Conservation (phyloP, 2,888 invertebrate species). For the Archaeoteleia sp. region DNA sequence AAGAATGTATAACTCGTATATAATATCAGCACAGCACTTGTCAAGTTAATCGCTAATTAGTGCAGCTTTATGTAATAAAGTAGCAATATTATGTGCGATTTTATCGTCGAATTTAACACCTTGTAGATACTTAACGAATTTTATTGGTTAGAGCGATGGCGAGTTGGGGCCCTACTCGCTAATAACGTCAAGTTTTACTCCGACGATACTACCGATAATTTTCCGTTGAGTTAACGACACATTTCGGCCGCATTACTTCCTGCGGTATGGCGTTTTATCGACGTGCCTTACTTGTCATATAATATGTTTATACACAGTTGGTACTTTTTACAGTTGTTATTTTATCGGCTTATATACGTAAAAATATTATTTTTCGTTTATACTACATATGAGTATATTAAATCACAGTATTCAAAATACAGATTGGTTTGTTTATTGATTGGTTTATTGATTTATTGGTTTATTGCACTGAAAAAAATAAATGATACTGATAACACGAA, state of each 20-base stretch:
- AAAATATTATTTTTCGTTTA: too few species aligned
- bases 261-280: neutral
- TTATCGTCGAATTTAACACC: slow-evolving; percentile 5
- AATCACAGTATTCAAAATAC: too few species aligned
- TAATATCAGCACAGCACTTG: too few species aligned
- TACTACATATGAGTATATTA: too few species aligned
- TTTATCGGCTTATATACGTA: neutral
- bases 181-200: slow-evolving; percentile 40
- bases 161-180: slow-evolving; percentile 10
- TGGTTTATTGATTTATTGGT: too few species aligned
- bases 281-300: neutral
- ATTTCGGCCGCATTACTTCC: neutral
- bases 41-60: neutral
- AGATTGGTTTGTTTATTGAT: too few species aligned
- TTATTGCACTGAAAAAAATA: too few species aligned
- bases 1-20: too few species aligned
- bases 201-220: slow-evolving; percentile 34
- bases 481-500: too few species aligned
- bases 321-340: neutral
- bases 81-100: neutral
- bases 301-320: too few species aligned
- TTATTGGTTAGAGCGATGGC: neutral
- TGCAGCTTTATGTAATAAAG: neutral
- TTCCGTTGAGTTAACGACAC: slow-evolving; percentile 32
- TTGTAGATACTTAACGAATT: slow-evolving; percentile 6